A percentile compares a stretch with the other conserved stretches of the same genome.
These are phyloP conservation scores for Pomatostomus ruficeps DNA, from an alignment of 2,113 vertebrate species.

Conservation along the genomic window DNA sequence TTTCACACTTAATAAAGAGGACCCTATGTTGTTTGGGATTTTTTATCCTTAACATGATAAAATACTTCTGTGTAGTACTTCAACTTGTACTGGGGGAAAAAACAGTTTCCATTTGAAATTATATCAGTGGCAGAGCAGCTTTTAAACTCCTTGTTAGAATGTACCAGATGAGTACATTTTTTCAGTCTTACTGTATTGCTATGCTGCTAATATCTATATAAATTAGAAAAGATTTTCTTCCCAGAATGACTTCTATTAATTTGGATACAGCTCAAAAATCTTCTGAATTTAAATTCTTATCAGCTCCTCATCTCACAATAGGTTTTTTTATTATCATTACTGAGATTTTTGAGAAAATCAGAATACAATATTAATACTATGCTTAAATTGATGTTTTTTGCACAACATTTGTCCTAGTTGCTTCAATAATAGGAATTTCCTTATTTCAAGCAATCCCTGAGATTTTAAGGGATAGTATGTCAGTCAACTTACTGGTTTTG, in stretches of 20 bases:
- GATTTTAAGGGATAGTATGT: not conserved
- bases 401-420: not conserved
- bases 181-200: not conserved
- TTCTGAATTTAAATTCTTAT: not conserved
- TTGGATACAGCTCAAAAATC: not conserved
- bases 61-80: not conserved
- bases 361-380: not conserved
- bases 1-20: not conserved
- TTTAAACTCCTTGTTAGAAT: not conserved
- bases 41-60: too few species aligned
- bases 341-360: not conserved
- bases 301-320: not conserved
- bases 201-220: not conserved
- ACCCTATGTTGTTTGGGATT: accelerated
- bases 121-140: not conserved
- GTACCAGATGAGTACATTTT: not conserved
- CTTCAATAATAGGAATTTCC: not conserved
- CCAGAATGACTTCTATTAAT: not conserved
- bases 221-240: not conserved
- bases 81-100: not conserved
- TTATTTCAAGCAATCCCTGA: not conserved
- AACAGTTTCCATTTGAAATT: not conserved
- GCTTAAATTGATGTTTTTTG: not conserved
- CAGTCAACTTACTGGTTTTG: not conserved
- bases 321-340: not conserved